Percentiles rank a stretch among this genome's conserved stretches.
Evolutionary conservation across 2,888 invertebrate species (phyloP).

Genomic region (Hypena proboscidalis): DNA sequence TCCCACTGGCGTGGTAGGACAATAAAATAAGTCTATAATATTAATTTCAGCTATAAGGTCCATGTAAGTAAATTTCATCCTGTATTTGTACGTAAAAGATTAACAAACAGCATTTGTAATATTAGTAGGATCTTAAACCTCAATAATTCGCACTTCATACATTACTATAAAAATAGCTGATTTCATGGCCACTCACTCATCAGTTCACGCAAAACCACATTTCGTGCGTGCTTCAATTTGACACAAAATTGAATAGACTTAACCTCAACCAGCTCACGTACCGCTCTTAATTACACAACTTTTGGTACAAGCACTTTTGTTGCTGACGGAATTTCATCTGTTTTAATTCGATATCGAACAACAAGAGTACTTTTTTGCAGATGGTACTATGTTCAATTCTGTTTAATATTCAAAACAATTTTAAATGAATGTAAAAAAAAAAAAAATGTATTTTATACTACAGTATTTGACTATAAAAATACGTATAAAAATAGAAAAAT

Average conservation of each 20-base stretch:
- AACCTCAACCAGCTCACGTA: constrained; percentile 36
- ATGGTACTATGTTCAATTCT: not conserved
- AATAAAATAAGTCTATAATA: too few species aligned
- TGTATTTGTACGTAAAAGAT: too few species aligned
- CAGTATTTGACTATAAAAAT: too few species aligned
- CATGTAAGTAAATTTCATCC: too few species aligned
- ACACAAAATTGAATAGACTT: constrained; percentile 41
- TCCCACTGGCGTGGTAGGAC: too few species aligned
- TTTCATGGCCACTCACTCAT: constrained; percentile 13
- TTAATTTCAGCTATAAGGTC: too few species aligned
- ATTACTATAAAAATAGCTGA: not conserved
- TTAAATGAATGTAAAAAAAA: not conserved
- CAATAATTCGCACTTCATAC: too few species aligned
- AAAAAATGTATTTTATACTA: too few species aligned
- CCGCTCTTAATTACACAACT: constrained; percentile 40
- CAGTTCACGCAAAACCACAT: constrained; percentile 20
- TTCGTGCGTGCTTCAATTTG: constrained; percentile 41
- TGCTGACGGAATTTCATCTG: constrained; percentile 3
- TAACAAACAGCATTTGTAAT: too few species aligned
- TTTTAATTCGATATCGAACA: constrained; percentile 1
- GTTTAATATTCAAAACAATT: not conserved
- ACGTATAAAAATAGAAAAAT: too few species aligned
- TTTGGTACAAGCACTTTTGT: constrained; percentile 31
- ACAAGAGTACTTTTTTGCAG: constrained; percentile 3
- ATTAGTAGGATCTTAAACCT: too few species aligned